These are phyloP conservation scores for Alcedo quadribrachys DNA, from an alignment of 2,797 vertebrate species.

Conservation along the genomic window DNA sequence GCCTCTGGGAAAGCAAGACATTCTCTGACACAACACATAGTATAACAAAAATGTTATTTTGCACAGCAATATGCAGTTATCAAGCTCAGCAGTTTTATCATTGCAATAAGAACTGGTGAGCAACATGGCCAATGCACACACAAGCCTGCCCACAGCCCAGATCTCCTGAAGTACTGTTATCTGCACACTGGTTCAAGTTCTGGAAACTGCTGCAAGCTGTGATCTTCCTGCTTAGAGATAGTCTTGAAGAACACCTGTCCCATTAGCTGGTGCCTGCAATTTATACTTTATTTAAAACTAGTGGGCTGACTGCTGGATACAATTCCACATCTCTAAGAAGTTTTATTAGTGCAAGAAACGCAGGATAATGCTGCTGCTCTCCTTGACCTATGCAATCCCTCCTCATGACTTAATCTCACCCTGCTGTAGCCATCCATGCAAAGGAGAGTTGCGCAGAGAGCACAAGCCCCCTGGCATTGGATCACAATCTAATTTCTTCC, in stretches of 20 bases:
- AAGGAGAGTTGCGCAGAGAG: neutral
- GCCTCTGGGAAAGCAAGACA: neutral
- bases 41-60: fast-evolving
- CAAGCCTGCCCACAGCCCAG: fast-evolving
- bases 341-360: neutral
- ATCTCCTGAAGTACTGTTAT: neutral
- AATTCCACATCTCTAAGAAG: neutral
- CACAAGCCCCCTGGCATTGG: neutral
- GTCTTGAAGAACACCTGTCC: neutral
- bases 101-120: neutral
- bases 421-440: neutral
- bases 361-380: neutral
- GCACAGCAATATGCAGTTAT: fast-evolving
- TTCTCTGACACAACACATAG: fast-evolving
- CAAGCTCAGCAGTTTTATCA: neutral
- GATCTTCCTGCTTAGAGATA: neutral
- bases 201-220: neutral
- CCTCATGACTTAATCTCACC: neutral
- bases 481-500: neutral
- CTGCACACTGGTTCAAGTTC: neutral
- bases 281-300: neutral
- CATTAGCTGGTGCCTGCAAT: neutral
- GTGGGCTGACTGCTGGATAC: neutral
- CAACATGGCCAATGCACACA: fast-evolving
- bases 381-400: neutral